Conservation (phyloP, 1,140 invertebrate species). For the Atta cephalotes region DNA sequence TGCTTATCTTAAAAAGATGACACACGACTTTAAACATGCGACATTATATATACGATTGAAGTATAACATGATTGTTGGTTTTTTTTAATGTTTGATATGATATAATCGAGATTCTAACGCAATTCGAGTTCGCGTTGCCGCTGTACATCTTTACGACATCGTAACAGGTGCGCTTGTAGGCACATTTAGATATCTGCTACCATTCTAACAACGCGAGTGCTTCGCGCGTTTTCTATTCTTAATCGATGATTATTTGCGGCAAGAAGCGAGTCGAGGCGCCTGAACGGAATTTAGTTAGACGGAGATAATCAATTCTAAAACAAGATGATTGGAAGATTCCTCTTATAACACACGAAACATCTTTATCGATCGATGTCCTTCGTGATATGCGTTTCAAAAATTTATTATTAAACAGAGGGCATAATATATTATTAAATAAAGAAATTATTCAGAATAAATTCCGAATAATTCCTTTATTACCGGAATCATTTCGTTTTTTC, state of each 20-base stretch:
- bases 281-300: background rate
- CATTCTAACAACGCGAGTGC: background rate
- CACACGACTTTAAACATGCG: background rate
- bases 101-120: background rate
- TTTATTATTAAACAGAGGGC: background rate
- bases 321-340: background rate
- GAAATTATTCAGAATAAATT: too few relatives aligned
- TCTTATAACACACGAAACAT: background rate
- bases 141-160: background rate
- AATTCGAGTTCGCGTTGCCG: background rate
- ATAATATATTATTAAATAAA: too few relatives aligned
- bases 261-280: background rate
- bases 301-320: background rate
- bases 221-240: constrained; percentile 1
- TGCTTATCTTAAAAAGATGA: constrained; percentile 2
- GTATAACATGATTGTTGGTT: background rate
- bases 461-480: too few relatives aligned
- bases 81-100: background rate
- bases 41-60: background rate
- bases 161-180: constrained; percentile 35
- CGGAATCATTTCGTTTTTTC: too few relatives aligned
- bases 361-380: background rate
- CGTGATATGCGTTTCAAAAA: constrained; percentile 3
- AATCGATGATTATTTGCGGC: background rate
- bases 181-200: background rate